phyloP scores from a whole-genome alignment of 2,113 vertebrate genomes.

The Siphamia tubifer region DNA sequence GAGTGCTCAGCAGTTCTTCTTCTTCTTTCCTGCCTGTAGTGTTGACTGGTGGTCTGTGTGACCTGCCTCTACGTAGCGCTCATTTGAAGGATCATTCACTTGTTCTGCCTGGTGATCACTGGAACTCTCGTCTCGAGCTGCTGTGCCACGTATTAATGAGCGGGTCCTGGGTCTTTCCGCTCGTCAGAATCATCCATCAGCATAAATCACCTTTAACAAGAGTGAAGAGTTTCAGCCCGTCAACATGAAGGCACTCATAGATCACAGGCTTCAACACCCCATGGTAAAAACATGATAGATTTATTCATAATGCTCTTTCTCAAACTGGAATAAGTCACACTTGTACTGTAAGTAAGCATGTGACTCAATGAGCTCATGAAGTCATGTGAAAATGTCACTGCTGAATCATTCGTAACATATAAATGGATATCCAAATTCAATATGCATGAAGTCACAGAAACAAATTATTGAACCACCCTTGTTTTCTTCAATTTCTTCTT shows the following conservation, averaged over 20 bases:
- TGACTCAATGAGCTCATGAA: slow-evolving; percentile 3
- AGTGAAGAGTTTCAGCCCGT: slow-evolving; percentile 55
- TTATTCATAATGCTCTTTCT: slow-evolving; percentile 45
- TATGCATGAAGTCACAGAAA: too few species aligned
- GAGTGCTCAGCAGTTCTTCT: slow-evolving; percentile 40
- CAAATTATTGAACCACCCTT: too few species aligned
- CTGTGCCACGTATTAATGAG: slow-evolving; percentile 57
- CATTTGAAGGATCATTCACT: slow-evolving; percentile 62
- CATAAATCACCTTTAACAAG: slow-evolving; percentile 64
- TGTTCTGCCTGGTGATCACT: slow-evolving; percentile 41
- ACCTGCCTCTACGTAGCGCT: slow-evolving; percentile 40
- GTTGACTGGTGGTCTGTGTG: slow-evolving; percentile 51
- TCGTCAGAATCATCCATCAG: slow-evolving; percentile 47
- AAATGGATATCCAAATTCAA: too few species aligned
- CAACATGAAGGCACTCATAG: slow-evolving; percentile 42
- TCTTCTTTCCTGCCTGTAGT: slow-evolving; percentile 21
- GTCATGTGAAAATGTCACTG: background rate
- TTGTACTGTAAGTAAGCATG: background rate
- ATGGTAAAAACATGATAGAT: slow-evolving; percentile 42
- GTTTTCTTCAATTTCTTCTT: too few species aligned
- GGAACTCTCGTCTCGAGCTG: slow-evolving; percentile 2
- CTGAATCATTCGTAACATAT: background rate
- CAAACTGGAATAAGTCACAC: background rate
- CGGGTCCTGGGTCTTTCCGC: slow-evolving; percentile 22
- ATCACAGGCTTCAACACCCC: slow-evolving; percentile 50